phyloP scores from a whole-genome alignment of 1,140 invertebrate species.

The Acromyrmex heyeri region DNA sequence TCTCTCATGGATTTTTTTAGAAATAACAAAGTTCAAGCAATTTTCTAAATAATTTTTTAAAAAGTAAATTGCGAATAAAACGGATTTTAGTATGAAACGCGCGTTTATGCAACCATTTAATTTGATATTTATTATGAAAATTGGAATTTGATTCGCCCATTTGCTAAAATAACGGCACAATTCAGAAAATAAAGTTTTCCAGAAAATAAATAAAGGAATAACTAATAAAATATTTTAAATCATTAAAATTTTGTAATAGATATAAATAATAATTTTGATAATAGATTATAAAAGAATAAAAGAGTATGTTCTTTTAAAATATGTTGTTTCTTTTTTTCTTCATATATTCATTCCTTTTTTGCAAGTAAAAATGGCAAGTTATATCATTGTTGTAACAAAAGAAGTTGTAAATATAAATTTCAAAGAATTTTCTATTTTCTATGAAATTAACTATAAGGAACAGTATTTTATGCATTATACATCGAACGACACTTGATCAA shows the following conservation, averaged over 20 bases:
- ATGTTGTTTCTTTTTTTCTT: too few species aligned
- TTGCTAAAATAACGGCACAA: too few species aligned
- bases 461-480: neutral
- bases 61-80: neutral
- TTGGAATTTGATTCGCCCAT: neutral
- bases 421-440: neutral
- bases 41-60: neutral
- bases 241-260: too few species aligned
- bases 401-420: neutral
- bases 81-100: neutral
- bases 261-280: too few species aligned
- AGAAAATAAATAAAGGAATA: too few species aligned
- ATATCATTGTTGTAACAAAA: too few species aligned
- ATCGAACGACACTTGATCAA: conserved; percentile 10
- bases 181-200: too few species aligned
- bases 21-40: neutral
- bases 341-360: too few species aligned
- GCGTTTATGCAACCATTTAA: neutral
- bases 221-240: too few species aligned
- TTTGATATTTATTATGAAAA: neutral
- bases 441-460: conserved; percentile 10
- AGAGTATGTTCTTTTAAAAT: too few species aligned
- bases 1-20: neutral
- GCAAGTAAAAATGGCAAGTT: too few species aligned
- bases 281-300: too few species aligned